phyloP scores from a whole-genome alignment of 2,797 vertebrate genomes.

The Acanthopagrus latus region DNA sequence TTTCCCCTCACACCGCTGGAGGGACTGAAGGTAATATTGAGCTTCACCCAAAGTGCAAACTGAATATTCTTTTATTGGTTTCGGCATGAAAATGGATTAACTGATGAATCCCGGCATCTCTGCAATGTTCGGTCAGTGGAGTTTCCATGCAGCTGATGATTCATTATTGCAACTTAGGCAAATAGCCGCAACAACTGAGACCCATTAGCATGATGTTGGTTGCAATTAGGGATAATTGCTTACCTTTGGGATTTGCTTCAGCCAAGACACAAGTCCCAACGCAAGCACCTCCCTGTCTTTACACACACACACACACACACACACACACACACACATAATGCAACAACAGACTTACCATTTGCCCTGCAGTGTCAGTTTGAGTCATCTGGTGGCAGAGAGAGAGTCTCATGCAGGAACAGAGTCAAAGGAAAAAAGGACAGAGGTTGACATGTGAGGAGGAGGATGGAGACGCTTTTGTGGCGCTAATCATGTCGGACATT shows the following conservation, averaged over 20 bases:
- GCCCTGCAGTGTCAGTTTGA: constrained; percentile 44
- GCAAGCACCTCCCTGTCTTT: constrained; percentile 28
- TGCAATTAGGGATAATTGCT: constrained; percentile 61
- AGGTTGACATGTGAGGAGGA: constrained; percentile 3
- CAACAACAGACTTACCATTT: constrained; percentile 19
- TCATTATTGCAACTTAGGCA: constrained; percentile 46
- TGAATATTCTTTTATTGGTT: constrained; percentile 34
- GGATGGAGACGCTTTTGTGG: background rate
- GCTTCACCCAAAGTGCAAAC: constrained; percentile 24
- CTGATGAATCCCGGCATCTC: constrained; percentile 22
- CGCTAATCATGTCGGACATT: constrained; percentile 16
- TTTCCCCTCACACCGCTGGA: constrained; percentile 26
- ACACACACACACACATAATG: constrained; percentile 11
- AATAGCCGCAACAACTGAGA: constrained; percentile 48
- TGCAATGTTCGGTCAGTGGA: background rate
- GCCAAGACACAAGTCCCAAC: constrained; percentile 52
- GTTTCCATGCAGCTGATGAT: constrained; percentile 26
- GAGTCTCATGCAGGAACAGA: constrained; percentile 26
- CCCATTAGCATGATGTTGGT: constrained; percentile 53
- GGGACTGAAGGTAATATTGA: background rate
- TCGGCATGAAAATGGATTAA: constrained; percentile 30
- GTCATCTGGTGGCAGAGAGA: constrained; percentile 43
- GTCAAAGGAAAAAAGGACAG: constrained; percentile 24
- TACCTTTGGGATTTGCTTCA: constrained; percentile 58
- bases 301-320: constrained; percentile 6